Conservation (phyloP, 2,113 vertebrate genomes). For the Phainopepla nitens region DNA sequence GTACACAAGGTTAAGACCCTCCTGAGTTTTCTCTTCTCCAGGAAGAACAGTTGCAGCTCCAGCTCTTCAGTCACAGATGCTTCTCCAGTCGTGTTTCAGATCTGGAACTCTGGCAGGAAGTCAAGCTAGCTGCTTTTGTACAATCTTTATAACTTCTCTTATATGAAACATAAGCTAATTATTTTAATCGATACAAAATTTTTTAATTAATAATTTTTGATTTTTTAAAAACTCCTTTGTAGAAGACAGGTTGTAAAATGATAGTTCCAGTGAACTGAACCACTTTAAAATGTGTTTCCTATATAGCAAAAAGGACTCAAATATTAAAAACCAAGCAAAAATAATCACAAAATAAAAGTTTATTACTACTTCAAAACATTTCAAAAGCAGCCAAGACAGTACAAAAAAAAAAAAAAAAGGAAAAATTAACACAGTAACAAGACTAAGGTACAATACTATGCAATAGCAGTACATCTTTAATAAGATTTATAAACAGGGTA, state of each 20-base stretch:
- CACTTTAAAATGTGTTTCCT: not conserved
- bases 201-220: not conserved
- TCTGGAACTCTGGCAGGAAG: not conserved
- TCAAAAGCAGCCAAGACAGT: conserved; percentile 45
- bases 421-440: conserved; percentile 31
- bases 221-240: not conserved
- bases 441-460: conserved; percentile 42
- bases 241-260: not conserved
- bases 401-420: not conserved
- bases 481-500: conserved; percentile 56
- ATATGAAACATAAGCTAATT: not conserved
- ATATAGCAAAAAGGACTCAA: not conserved
- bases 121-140: not conserved
- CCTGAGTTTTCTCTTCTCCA: not conserved
- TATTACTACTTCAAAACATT: conserved; percentile 68
- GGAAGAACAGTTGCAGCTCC: not conserved
- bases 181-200: not conserved
- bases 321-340: conserved; percentile 31
- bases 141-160: too few species aligned
- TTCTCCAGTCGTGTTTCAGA: not conserved
- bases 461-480: conserved; percentile 24
- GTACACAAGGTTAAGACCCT: not conserved
- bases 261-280: not conserved
- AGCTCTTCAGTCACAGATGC: not conserved
- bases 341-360: conserved; percentile 68